A percentile compares a stretch with the other conserved stretches of the same genome.
These are phyloP conservation scores for Gymnothorax reevesii DNA, from an alignment of 2,797 vertebrate genomes.

Conservation along the genomic window DNA sequence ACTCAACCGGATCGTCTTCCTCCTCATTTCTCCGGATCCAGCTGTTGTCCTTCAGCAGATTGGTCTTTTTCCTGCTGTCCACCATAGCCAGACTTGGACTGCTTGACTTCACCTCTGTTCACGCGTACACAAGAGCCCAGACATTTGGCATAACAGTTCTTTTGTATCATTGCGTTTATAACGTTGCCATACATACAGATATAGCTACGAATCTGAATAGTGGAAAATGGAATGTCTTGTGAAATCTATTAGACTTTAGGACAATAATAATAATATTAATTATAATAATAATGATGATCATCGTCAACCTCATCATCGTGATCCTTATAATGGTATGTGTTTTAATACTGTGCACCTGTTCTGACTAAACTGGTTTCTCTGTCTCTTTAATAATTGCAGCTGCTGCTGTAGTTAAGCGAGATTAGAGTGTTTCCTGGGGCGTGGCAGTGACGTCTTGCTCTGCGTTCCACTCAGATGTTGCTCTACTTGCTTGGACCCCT, in stretches of 20 bases:
- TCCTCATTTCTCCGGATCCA: conserved; percentile 85
- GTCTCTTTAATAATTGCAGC: background rate
- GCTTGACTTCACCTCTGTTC: conserved; percentile 49
- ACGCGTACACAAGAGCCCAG: background rate
- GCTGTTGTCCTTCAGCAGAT: conserved; percentile 83
- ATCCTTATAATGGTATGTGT: too few relatives aligned
- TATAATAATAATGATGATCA: too few relatives aligned
- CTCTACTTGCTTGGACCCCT: background rate
- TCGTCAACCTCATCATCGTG: too few relatives aligned
- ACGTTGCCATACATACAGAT: too few relatives aligned
- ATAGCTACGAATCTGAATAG: too few relatives aligned
- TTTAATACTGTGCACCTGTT: background rate
- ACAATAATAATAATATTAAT: too few relatives aligned
- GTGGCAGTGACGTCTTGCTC: background rate
- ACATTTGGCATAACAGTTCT: too few relatives aligned
- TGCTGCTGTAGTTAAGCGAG: background rate
- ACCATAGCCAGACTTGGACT: conserved; percentile 59
- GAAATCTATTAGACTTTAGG: too few relatives aligned
- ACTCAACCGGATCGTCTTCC: conserved; percentile 75
- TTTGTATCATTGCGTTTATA: too few relatives aligned
- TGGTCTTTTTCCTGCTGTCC: conserved; percentile 74
- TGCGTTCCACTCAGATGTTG: background rate
- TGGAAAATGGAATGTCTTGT: too few relatives aligned
- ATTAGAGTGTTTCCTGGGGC: background rate
- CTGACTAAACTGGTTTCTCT: conserved; percentile 1